Evolutionary conservation across 2,113 vertebrate species (phyloP).

Genomic region (Rallus limicola): DNA sequence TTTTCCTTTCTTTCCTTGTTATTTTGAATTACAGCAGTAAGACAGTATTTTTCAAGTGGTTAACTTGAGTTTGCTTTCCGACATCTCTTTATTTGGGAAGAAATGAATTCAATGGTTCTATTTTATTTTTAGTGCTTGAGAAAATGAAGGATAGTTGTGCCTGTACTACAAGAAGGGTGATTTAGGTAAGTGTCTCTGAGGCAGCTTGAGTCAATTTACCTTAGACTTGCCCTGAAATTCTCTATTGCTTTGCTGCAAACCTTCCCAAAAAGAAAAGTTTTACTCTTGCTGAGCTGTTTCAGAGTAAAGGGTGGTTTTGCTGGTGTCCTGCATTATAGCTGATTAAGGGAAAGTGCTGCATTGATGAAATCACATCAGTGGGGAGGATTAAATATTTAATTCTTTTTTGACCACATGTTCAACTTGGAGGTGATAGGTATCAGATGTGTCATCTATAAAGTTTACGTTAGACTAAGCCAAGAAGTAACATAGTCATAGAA

Average conservation of each 20-base stretch:
- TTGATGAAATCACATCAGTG: background rate
- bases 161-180: conserved; percentile 11
- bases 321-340: background rate
- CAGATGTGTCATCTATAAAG: background rate
- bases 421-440: background rate
- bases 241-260: conserved; percentile 21
- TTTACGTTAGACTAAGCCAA: background rate
- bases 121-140: conserved; percentile 44
- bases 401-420: background rate
- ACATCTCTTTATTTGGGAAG: conserved; percentile 19
- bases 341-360: background rate
- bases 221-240: conserved; percentile 19
- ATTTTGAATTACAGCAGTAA: conserved; percentile 25
- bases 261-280: conserved; percentile 11
- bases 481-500: background rate
- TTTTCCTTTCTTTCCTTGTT: background rate
- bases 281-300: conserved; percentile 2
- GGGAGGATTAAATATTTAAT: background rate
- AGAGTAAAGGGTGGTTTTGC: background rate
- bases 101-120: conserved; percentile 11
- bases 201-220: conserved; percentile 37
- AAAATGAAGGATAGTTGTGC: conserved; percentile 53
- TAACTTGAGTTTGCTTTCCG: conserved; percentile 25
- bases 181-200: conserved; percentile 49
- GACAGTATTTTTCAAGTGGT: conserved; percentile 37